phyloP scores from a whole-genome alignment of 2,113 vertebrate genomes.

The Pungitius pungitius region DNA sequence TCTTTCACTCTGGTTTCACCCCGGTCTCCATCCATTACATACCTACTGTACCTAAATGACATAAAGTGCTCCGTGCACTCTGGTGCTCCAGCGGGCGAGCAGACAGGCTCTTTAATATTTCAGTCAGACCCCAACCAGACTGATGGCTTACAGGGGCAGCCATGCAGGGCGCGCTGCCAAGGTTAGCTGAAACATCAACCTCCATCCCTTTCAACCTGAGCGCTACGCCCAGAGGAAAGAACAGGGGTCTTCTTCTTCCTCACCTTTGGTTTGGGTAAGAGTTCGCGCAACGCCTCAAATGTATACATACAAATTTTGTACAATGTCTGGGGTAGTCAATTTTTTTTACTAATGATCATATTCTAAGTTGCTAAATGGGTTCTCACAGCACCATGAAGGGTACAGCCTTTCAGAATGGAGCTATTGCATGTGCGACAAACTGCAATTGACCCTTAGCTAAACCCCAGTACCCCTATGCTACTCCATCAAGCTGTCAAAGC shows the following conservation, averaged over 20 bases:
- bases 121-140: conserved; percentile 67
- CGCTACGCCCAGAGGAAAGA: conserved; percentile 28
- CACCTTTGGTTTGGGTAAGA: conserved; percentile 8
- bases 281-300: conserved; percentile 27
- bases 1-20: conserved; percentile 33
- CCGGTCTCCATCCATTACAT: conserved; percentile 30
- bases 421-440: conserved; percentile 24
- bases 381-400: not conserved
- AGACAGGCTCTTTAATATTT: conserved; percentile 70
- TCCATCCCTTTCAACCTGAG: conserved; percentile 63
- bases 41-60: conserved; percentile 37
- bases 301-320: conserved; percentile 13
- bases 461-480: not conserved
- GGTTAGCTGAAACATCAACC: conserved; percentile 72
- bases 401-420: conserved; percentile 8
- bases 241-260: not conserved
- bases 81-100: conserved; percentile 27
- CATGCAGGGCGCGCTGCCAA: conserved; percentile 67
- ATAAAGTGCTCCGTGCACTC: conserved; percentile 11
- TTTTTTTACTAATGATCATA: conserved; percentile 11
- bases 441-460: conserved; percentile 14
- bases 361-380: conserved; percentile 24
- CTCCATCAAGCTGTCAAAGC: not conserved
- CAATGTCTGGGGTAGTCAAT: not conserved
- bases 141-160: conserved; percentile 71